Percentiles rank a stretch among this genome's conserved stretches.
phyloP scores from a whole-genome alignment of 2,113 vertebrate species.

The Burhinus oedicnemus region DNA sequence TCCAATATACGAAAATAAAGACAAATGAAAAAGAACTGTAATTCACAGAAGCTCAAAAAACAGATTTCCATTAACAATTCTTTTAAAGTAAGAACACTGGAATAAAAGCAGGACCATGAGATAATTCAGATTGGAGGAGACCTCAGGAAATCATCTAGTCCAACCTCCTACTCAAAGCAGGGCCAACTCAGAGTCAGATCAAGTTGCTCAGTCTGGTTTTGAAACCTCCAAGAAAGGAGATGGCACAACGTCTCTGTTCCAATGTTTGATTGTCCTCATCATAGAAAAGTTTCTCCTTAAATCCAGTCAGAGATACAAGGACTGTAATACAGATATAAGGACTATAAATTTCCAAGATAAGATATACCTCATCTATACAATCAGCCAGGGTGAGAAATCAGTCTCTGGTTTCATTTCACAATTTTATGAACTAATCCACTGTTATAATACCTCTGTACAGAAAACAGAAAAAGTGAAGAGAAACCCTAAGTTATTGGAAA shows the following conservation, averaged over 20 bases:
- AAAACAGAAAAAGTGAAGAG: neutral
- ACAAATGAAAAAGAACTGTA: neutral
- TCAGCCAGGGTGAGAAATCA: neutral
- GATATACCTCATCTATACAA: neutral
- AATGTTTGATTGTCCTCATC: too few relatives aligned
- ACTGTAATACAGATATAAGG: neutral
- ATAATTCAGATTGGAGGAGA: neutral
- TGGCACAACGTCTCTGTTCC: neutral
- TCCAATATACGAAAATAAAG: neutral
- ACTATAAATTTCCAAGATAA: neutral
- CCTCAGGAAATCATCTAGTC: neutral
- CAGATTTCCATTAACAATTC: neutral
- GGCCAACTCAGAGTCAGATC: neutral
- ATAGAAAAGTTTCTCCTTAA: neutral
- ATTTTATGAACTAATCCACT: neutral
- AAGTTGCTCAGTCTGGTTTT: neutral
- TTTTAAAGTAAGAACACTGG: neutral
- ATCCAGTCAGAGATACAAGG: neutral
- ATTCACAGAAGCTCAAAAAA: neutral
- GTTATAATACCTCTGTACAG: neutral
- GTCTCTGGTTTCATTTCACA: neutral
- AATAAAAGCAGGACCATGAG: fast-evolving
- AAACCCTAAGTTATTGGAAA: neutral
- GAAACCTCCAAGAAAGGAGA: neutral
- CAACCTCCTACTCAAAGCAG: neutral